Conservation (phyloP, 2,113 vertebrate species). For the Sapayoa aenigma region DNA sequence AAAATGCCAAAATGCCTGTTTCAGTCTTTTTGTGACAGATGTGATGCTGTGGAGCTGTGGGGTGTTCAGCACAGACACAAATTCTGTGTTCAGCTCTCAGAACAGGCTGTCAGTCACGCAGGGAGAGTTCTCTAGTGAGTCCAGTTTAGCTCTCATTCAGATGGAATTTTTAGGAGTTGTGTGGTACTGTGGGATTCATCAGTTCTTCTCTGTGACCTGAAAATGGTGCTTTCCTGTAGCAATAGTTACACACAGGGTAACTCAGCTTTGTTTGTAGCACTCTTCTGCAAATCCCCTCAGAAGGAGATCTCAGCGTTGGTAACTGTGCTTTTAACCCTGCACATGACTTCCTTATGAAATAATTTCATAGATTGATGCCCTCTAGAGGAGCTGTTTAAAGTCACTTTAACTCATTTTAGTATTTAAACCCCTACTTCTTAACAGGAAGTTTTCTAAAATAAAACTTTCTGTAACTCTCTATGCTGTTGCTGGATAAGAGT, state of each 20-base stretch:
- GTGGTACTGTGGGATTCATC: background rate
- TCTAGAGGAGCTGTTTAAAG: background rate
- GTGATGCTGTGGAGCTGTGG: background rate
- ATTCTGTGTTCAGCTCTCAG: background rate
- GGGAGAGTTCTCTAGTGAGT: background rate
- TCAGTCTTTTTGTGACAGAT: background rate
- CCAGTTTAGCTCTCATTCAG: background rate
- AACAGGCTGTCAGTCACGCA: background rate
- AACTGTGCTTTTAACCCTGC: background rate
- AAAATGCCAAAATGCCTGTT: background rate
- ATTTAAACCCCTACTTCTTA: background rate
- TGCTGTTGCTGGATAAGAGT: background rate
- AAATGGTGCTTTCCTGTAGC: background rate
- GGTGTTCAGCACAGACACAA: background rate
- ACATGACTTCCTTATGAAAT: background rate
- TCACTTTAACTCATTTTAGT: background rate
- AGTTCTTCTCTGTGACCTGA: background rate
- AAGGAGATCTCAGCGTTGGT: background rate
- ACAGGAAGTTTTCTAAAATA: background rate
- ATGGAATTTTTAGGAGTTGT: background rate
- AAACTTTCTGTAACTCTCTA: background rate
- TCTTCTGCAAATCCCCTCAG: background rate
- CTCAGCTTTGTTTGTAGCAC: background rate
- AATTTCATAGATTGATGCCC: accelerated
- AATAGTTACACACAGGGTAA: background rate